Conservation (phyloP, 2,797 vertebrate species). For the Paratrypauchen microcephalus region DNA sequence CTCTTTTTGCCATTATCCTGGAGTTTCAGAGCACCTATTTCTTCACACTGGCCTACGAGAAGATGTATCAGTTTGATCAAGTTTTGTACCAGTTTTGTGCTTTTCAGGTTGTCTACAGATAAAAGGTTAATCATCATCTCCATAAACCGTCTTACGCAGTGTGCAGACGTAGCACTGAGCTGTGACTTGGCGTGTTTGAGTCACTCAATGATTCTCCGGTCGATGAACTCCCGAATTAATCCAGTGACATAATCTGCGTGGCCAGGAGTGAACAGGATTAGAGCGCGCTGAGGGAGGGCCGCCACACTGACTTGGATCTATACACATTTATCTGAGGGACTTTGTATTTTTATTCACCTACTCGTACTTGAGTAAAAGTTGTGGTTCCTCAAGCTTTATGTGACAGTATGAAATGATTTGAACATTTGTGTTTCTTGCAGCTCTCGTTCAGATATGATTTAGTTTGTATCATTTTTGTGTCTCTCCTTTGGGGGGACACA, state of each 20-base stretch:
- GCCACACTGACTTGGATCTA: slow-evolving; percentile 25
- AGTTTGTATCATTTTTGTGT: too few relatives aligned
- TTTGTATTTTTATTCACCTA: too few relatives aligned
- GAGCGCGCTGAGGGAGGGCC: slow-evolving; percentile 15
- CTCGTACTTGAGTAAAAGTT: neutral
- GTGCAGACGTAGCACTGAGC: neutral
- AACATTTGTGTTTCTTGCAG: too few relatives aligned
- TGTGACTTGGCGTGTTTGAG: neutral
- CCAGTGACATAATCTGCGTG: slow-evolving; percentile 11
- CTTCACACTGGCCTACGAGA: slow-evolving; percentile 96
- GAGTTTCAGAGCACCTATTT: slow-evolving; percentile 96
- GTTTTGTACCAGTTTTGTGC: too few relatives aligned
- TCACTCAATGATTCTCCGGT: neutral
- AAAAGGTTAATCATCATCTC: neutral
- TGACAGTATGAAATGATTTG: too few relatives aligned
- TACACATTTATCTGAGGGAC: neutral
- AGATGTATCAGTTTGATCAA: slow-evolving; percentile 94
- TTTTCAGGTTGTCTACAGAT: too few relatives aligned
- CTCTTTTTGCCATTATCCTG: slow-evolving; percentile 93
- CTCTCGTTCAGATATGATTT: too few relatives aligned
- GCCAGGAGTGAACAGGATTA: slow-evolving; percentile 45
- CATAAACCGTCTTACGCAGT: neutral
- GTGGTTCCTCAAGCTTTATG: too few relatives aligned
- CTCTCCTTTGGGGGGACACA: too few relatives aligned
- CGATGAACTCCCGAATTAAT: slow-evolving; percentile 6